phyloP scores from a whole-genome alignment of 2,888 invertebrate genomes.

The Napeogenes sylphis region DNA sequence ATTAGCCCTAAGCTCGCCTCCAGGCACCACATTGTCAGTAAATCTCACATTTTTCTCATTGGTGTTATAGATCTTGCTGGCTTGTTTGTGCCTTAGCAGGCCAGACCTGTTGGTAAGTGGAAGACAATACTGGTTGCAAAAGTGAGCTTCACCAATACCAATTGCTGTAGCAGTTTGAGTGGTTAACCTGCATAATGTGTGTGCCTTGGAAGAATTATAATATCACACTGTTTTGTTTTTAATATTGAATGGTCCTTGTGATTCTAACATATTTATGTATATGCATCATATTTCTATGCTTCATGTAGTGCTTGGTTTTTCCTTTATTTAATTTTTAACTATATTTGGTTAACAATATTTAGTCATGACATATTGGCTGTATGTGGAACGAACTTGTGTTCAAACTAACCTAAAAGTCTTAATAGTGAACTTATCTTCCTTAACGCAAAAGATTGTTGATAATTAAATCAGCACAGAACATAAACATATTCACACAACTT shows the following conservation, averaged over 20 bases:
- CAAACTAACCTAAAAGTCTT: constrained; percentile 34
- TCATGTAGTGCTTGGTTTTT: constrained; percentile 38
- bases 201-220: constrained; percentile 62
- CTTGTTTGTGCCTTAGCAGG: constrained; percentile 85
- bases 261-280: constrained; percentile 64
- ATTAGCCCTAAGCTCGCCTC: constrained; percentile 62
- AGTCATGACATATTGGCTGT: constrained; percentile 26
- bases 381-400: constrained; percentile 9
- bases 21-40: constrained; percentile 69
- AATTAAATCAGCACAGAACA: constrained; percentile 27
- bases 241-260: constrained; percentile 77
- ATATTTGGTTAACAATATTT: constrained; percentile 14
- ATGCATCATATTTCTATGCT: constrained; percentile 31
- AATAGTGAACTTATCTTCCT: constrained; percentile 22
- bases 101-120: constrained; percentile 85
- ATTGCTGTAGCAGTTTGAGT: constrained; percentile 69
- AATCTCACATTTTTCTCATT: constrained; percentile 72
- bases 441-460: constrained; percentile 33
- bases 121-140: constrained; percentile 64
- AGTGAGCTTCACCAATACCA: constrained; percentile 62
- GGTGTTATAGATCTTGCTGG: constrained; percentile 85
- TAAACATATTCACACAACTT: constrained; percentile 33
- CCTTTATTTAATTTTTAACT: constrained; percentile 40
- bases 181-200: constrained; percentile 75
- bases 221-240: constrained; percentile 50